Evolutionary conservation across 2,888 invertebrate genomes (phyloP).

Genomic region (Chloroclysta siterata): DNA sequence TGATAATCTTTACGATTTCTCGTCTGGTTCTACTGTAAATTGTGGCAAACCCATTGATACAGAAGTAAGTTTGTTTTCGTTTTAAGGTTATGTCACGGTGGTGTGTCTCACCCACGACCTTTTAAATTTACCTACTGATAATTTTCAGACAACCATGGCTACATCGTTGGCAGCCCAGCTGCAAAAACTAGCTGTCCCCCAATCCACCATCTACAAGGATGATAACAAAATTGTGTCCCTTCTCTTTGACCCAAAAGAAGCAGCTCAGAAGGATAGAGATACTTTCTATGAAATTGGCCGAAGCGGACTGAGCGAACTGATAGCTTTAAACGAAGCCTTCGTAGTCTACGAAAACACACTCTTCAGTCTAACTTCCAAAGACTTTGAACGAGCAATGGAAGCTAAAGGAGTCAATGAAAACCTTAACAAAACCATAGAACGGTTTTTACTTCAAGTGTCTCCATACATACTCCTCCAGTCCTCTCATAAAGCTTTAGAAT

Average conservation of each 20-base stretch:
- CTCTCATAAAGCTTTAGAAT: constrained; percentile 95
- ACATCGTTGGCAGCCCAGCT: constrained; percentile 93
- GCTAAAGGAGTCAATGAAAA: constrained; percentile 89
- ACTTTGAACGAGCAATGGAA: constrained; percentile 93
- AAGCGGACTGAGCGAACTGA: constrained; percentile 93
- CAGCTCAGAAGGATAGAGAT: constrained; percentile 92
- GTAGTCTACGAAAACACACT: constrained; percentile 89
- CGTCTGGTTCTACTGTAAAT: too few species aligned
- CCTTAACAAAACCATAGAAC: constrained; percentile 90
- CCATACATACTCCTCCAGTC: constrained; percentile 95
- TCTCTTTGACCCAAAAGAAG: constrained; percentile 95
- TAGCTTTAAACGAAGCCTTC: constrained; percentile 89
- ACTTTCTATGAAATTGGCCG: constrained; percentile 94
- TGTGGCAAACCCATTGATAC: too few species aligned
- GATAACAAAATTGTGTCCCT: constrained; percentile 91
- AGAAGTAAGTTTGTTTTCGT: too few species aligned
- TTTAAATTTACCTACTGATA: neutral
- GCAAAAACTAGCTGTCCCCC: constrained; percentile 89
- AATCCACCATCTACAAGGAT: constrained; percentile 87
- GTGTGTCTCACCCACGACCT: neutral
- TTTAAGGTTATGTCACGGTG: neutral
- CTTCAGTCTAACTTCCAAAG: constrained; percentile 90
- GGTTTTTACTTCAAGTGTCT: constrained; percentile 92
- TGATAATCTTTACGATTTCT: too few species aligned
- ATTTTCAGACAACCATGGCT: constrained; percentile 55